Evolutionary conservation across 2,113 vertebrate species (phyloP).

Genomic region (Tor tambroides): DNA sequence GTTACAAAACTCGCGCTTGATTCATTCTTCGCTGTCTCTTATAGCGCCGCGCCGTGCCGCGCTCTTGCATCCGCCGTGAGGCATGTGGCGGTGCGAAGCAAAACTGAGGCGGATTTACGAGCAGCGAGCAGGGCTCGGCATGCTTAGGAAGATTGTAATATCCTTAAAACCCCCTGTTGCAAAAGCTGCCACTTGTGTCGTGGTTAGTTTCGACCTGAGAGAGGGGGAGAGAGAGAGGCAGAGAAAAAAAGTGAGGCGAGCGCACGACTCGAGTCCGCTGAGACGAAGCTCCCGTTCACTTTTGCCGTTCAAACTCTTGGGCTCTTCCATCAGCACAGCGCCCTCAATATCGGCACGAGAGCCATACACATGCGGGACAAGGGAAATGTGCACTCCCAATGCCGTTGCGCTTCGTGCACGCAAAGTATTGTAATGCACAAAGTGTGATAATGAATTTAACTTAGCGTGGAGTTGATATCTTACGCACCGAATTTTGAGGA

Average conservation of each 20-base stretch:
- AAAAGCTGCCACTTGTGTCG: slow-evolving; percentile 65
- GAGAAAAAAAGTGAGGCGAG: slow-evolving; percentile 48
- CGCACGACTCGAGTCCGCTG: slow-evolving; percentile 56
- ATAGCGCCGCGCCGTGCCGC: slow-evolving; percentile 45
- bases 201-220: slow-evolving; percentile 64
- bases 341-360: slow-evolving; percentile 51
- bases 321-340: slow-evolving; percentile 54
- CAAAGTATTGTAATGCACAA: not conserved
- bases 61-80: slow-evolving; percentile 50
- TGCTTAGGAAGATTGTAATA: slow-evolving; percentile 46
- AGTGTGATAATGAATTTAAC: not conserved
- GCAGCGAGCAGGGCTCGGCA: slow-evolving; percentile 42
- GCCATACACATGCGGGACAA: slow-evolving; percentile 44
- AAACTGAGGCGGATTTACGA: slow-evolving; percentile 57
- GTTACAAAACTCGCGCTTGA: slow-evolving; percentile 33
- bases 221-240: slow-evolving; percentile 21
- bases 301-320: slow-evolving; percentile 60
- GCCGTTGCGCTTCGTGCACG: not conserved
- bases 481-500: not conserved
- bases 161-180: slow-evolving; percentile 61
- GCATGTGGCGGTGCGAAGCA: slow-evolving; percentile 53
- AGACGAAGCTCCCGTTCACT: slow-evolving; percentile 63
- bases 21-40: slow-evolving; percentile 50
- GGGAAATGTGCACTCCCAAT: slow-evolving; percentile 30
- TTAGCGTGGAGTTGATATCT: not conserved